Evolutionary conservation across 1,140 invertebrate genomes (phyloP), one percentile per base, ranked within the genome.

Genomic region (Probaryconus sp.): DNA sequence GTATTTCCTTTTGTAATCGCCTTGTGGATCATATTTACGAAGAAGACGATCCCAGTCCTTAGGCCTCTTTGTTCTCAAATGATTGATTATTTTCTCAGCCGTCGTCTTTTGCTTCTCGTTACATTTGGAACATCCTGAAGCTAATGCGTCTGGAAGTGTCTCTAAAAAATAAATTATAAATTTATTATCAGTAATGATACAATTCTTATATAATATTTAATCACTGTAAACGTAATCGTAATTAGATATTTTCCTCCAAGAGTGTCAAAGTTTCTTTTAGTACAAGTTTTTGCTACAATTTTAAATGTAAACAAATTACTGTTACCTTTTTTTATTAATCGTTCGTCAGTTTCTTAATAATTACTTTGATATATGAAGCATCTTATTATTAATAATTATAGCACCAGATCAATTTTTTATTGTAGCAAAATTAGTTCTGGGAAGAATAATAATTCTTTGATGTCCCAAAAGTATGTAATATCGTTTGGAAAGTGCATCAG

Each of bases 11-110:
- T 82, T 77, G 38, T 86, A 88, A 63, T 85, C 79, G n/a, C 85
- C 83, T 21, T 79, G 64, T 2, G 88, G 87, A 45, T 89, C 88
- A 24, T 84, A 89, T 63, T 86, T 88, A 9, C 61, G 53, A 4
- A 81, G 16, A 2, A 89, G 77, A 37, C 77, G 68, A 1, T 84
- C 80, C 87, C 87, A 89, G 40, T 89, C 87, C 14, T 40, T 77
- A 1, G 80, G 56, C 64, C 84, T 76, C 9, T 87, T 84, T 1
- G 33, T 68, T 69, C 45, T 83, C 7, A 89, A 56, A 38, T 85
- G 82, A 43, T 76, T 82, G 13, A 88, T 85, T 1, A 89, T 83
- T 70, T 88, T 88, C 4, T 87, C 83, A 2, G 85, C 81, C 0
- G 67, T 80, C 0, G 9, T 5, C 60, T 85, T 88, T 45, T 89